Conservation (phyloP, 2,888 invertebrate genomes). For the Adela reaumurella region DNA sequence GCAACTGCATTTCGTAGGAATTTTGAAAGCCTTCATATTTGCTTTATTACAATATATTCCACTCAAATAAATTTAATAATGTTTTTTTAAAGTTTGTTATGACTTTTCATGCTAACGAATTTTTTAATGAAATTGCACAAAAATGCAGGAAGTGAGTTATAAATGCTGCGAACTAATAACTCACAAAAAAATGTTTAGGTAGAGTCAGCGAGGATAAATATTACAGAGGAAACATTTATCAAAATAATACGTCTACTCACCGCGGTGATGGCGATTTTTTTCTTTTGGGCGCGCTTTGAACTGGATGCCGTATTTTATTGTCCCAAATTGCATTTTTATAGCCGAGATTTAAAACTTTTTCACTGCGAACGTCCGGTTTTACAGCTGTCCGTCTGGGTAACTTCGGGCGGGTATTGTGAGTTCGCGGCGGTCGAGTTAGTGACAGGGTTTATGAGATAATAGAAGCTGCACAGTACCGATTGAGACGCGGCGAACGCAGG, state of each 20-base stretch:
- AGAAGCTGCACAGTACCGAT: constrained; percentile 34
- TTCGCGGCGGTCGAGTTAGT: neutral
- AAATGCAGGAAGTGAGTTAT: too few relatives aligned
- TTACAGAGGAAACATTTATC: too few relatives aligned
- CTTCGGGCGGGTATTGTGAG: neutral
- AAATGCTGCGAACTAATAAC: too few relatives aligned
- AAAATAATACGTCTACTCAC: constrained; percentile 34
- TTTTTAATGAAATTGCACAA: too few relatives aligned
- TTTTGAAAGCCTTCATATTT: too few relatives aligned
- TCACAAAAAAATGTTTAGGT: too few relatives aligned
- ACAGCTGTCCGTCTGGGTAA: neutral
- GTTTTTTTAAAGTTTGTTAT: too few relatives aligned
- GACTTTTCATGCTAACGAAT: too few relatives aligned
- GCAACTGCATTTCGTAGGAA: too few relatives aligned
- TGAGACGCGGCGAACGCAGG: constrained; percentile 55
- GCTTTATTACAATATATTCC: too few relatives aligned
- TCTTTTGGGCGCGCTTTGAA: constrained; percentile 49
- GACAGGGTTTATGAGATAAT: neutral
- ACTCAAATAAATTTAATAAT: too few relatives aligned
- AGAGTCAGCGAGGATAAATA: too few relatives aligned
- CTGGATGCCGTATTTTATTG: constrained; percentile 61
- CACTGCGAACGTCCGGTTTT: neutral
- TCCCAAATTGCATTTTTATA: constrained; percentile 63
- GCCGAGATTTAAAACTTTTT: constrained; percentile 10
- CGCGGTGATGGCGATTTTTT: constrained; percentile 38